A percentile compares a stretch with the other conserved stretches of the same genome.
Evolutionary conservation across 1,140 invertebrate species (phyloP).

Genomic region (Sycophaga agraensis): DNA sequence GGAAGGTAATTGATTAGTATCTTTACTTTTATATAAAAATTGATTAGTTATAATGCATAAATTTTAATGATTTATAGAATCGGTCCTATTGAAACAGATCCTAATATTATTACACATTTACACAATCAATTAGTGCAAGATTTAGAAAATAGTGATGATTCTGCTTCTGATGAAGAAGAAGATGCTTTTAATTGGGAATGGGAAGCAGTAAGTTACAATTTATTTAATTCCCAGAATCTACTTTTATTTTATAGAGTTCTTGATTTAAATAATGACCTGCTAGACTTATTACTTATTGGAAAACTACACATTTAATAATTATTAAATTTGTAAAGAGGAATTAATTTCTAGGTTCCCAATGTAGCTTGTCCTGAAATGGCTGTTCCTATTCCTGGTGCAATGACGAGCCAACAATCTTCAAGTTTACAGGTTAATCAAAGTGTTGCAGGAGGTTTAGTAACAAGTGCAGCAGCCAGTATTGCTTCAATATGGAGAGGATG

Average conservation of each 20-base stretch:
- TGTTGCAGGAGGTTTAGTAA: conserved; percentile 66
- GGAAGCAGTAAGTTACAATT: conserved; percentile 62
- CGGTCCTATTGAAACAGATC: conserved; percentile 63
- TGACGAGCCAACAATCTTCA: conserved; percentile 60
- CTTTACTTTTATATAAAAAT: conserved; percentile 1
- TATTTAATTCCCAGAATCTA: too few species aligned
- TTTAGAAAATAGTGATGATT: conserved; percentile 66
- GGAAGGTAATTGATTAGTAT: conserved; percentile 61
- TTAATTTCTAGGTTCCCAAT: conserved; percentile 58
- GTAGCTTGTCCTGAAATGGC: conserved; percentile 60
- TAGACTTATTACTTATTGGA: too few species aligned
- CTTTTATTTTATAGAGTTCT: too few species aligned
- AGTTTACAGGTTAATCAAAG: conserved; percentile 60
- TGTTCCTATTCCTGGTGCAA: conserved; percentile 49
- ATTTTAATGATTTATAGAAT: conserved; percentile 50
- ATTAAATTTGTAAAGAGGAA: neutral
- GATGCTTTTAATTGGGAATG: conserved; percentile 66
- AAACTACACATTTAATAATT: neutral
- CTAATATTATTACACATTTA: conserved; percentile 58
- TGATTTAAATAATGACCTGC: too few species aligned
- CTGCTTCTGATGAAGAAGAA: conserved; percentile 68
- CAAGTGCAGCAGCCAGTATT: conserved; percentile 68
- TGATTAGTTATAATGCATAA: too few species aligned
- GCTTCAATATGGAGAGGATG: conserved; percentile 72
- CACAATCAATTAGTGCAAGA: conserved; percentile 64